Evolutionary conservation across 2,888 invertebrate genomes (phyloP).

Genomic region (Lithophane ornitopus): DNA sequence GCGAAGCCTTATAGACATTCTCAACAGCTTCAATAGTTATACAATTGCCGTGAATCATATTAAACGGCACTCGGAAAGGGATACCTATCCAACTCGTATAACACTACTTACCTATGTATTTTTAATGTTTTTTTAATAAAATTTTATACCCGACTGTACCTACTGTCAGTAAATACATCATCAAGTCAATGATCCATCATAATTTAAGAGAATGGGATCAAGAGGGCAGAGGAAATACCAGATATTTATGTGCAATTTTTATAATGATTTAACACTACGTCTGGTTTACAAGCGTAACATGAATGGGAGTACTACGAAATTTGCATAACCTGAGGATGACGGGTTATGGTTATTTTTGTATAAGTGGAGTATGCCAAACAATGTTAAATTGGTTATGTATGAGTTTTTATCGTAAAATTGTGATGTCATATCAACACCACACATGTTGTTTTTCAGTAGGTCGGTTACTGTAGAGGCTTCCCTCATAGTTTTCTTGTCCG

Average conservation of each 20-base stretch:
- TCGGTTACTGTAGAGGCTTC: neutral
- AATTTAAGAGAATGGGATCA: slow-evolving; percentile 78
- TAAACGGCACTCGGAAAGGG: no score
- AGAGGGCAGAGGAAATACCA: slow-evolving; percentile 80
- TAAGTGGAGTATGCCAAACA: slow-evolving; percentile 55
- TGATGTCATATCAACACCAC: neutral
- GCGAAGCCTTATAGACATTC: no score
- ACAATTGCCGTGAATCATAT: no score
- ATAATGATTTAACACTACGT: slow-evolving; percentile 71
- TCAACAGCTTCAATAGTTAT: no score
- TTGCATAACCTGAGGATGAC: slow-evolving; percentile 25
- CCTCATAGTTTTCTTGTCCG: neutral
- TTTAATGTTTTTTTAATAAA: neutral
- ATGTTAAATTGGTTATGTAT: slow-evolving; percentile 7
- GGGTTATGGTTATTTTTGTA: slow-evolving; percentile 36
- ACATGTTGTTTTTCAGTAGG: neutral
- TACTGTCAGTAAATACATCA: slow-evolving; percentile 69
- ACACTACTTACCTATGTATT: no score
- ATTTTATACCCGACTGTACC: slow-evolving; percentile 64
- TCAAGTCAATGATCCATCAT: slow-evolving; percentile 79
- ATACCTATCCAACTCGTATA: no score
- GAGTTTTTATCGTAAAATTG: slow-evolving; percentile 5
- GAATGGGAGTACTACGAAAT: slow-evolving; percentile 57
- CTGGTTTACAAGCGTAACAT: slow-evolving; percentile 46
- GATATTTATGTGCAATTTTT: slow-evolving; percentile 71